Conservation (phyloP, 1,140 invertebrate genomes). For the Drosophila lacteicornis region DNA sequence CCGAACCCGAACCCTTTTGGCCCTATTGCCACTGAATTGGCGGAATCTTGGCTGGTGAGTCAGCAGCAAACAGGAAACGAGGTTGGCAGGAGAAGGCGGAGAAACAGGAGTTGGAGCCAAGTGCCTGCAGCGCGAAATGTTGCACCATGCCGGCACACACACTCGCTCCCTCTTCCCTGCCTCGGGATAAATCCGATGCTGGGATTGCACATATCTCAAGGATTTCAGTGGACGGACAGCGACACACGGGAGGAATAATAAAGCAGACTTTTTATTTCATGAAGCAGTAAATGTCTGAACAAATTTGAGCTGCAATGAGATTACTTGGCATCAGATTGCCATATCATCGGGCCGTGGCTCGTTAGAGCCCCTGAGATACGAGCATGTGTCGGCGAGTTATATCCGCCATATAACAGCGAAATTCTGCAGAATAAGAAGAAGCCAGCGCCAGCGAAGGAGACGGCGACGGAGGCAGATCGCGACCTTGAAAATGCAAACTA, state of each 20-base stretch:
- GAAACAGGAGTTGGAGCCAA: conserved; percentile 1
- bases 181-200: conserved; percentile 11
- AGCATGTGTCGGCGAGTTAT: conserved; percentile 9
- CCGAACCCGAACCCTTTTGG: neutral
- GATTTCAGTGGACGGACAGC: conserved; percentile 40
- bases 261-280: conserved; percentile 73
- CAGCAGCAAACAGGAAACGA: conserved; percentile 67
- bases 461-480: conserved; percentile 8
- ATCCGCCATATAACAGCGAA: conserved; percentile 34
- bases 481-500: conserved; percentile 81
- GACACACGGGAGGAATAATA: conserved; percentile 52
- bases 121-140: conserved; percentile 75
- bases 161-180: neutral
- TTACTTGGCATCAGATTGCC: conserved; percentile 75
- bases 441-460: neutral
- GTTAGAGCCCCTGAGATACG: conserved; percentile 68
- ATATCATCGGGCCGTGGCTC: conserved; percentile 40
- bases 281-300: conserved; percentile 55
- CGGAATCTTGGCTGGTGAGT: conserved; percentile 28
- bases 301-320: conserved; percentile 71
- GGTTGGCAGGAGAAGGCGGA: conserved; percentile 7
- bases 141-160: conserved; percentile 60
- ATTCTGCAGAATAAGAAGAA: conserved; percentile 59
- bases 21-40: conserved; percentile 30
- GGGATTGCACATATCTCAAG: conserved; percentile 48